These are phyloP conservation scores for Myocastor coypus DNA, from an alignment of 2,113 vertebrate species.

Conservation along the genomic window DNA sequence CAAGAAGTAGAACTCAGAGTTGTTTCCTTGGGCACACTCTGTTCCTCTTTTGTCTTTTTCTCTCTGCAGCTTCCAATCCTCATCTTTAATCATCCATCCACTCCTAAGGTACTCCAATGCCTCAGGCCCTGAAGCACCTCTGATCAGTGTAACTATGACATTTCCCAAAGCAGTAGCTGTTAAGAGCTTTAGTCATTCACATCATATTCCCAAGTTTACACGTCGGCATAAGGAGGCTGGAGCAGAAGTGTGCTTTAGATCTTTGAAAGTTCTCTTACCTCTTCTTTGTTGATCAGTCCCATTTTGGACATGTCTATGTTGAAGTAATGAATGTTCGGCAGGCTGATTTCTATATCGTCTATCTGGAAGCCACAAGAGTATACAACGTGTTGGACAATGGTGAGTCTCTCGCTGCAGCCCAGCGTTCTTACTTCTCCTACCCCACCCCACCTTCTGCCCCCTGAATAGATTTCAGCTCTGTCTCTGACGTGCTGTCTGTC, in stretches of 20 bases:
- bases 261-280: conserved; percentile 88
- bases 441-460: background rate
- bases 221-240: background rate
- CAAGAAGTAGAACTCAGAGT: conserved; percentile 10
- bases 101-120: background rate
- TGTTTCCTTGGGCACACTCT: conserved; percentile 48
- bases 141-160: conserved; percentile 51
- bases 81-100: background rate
- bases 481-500: background rate
- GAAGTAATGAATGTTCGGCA: conserved; percentile 96
- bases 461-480: background rate
- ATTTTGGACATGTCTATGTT: conserved; percentile 95
- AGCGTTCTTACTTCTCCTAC: background rate
- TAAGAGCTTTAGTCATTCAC: background rate
- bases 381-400: background rate
- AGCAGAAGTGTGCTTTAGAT: background rate
- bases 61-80: background rate
- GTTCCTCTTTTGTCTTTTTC: conserved; percentile 50
- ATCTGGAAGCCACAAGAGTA: conserved; percentile 88
- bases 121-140: conserved; percentile 5
- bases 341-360: conserved; percentile 93
- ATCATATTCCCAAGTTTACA: conserved; percentile 2
- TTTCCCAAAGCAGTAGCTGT: conserved; percentile 4
- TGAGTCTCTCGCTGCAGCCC: background rate
- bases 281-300: conserved; percentile 93